Evolutionary conservation across 2,113 vertebrate species (phyloP).

Genomic region (Oreochromis niloticus): DNA sequence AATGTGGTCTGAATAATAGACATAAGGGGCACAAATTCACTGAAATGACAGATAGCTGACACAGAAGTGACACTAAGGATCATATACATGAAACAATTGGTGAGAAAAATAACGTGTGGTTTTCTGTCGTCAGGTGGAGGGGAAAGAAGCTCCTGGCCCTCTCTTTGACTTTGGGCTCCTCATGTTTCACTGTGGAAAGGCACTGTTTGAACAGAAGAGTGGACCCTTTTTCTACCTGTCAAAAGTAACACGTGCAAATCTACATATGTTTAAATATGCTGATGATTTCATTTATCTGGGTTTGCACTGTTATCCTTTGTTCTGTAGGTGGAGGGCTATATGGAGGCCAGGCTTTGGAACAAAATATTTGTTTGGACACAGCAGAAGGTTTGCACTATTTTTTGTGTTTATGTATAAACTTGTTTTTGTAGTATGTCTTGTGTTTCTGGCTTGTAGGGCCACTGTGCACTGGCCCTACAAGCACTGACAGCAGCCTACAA

Average conservation of each 20-base stretch:
- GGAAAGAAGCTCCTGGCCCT: conserved; percentile 73
- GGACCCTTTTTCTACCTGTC: conserved; percentile 78
- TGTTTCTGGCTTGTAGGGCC: neutral
- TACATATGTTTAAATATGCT: neutral
- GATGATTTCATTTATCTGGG: neutral
- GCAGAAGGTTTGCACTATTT: conserved; percentile 56
- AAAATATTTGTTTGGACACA: conserved; percentile 77
- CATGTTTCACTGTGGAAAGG: conserved; percentile 74
- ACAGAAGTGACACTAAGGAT: neutral
- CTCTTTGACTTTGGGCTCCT: conserved; percentile 78
- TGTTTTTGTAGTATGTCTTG: neutral
- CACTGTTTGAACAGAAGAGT: conserved; percentile 64
- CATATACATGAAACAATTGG: rapidly evolving
- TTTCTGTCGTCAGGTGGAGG: conserved; percentile 61
- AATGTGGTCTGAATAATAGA: neutral
- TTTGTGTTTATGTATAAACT: neutral
- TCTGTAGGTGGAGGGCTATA: conserved; percentile 70
- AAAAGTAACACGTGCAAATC: conserved; percentile 55
- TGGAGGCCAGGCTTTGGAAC: conserved; percentile 78
- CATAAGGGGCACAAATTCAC: neutral
- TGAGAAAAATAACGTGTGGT: neutral
- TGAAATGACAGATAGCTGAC: neutral
- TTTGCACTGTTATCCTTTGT: neutral
- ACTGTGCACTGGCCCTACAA: neutral
- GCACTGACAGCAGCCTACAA: neutral